These are phyloP conservation scores for Montipora foliosa DNA, from an alignment of 64 coral and sea anemone species.

Conservation along the genomic window DNA sequence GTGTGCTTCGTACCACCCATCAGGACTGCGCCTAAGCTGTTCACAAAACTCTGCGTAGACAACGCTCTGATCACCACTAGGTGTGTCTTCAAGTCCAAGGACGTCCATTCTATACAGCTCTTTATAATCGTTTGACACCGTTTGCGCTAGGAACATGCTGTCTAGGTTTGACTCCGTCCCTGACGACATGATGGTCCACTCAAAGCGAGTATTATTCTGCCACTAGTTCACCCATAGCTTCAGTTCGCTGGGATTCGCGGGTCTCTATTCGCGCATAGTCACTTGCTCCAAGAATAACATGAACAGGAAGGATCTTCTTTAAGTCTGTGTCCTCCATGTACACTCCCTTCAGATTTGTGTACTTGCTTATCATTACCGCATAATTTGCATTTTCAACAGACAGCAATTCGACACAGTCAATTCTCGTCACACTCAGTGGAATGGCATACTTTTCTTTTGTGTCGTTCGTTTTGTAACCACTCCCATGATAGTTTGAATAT, in stretches of 20 bases:
- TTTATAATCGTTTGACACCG: constrained; percentile 36
- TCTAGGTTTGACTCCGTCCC: constrained; percentile 15
- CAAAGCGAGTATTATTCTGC: constrained; percentile 39
- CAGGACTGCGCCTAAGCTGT: constrained; percentile 17
- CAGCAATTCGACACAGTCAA: constrained; percentile 10
- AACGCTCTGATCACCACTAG: constrained; percentile 18
- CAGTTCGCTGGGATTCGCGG: constrained; percentile 19
- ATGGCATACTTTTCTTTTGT: constrained; percentile 25
- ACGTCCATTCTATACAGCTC: constrained; percentile 58
- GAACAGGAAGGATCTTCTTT: constrained; percentile 10
- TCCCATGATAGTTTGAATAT: constrained; percentile 42
- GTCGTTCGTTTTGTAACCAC: constrained; percentile 26
- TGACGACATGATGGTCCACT: constrained; percentile 56
- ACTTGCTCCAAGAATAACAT: constrained; percentile 28
- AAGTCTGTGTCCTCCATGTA: constrained; percentile 5
- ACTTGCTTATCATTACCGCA: constrained; percentile 18
- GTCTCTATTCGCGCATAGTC: constrained; percentile 37
- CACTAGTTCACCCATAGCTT: constrained; percentile 24
- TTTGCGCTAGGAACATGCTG: neutral
- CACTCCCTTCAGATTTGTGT: constrained; percentile 3
- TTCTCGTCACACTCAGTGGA: constrained; percentile 19
- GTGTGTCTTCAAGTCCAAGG: constrained; percentile 53
- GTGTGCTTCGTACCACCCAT: constrained; percentile 59
- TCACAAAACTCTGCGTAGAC: constrained; percentile 62
- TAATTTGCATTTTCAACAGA: constrained; percentile 26